These are phyloP conservation scores for Brachionus angularis DNA, from an alignment of 1,140 invertebrate species.

Conservation along the genomic window DNA sequence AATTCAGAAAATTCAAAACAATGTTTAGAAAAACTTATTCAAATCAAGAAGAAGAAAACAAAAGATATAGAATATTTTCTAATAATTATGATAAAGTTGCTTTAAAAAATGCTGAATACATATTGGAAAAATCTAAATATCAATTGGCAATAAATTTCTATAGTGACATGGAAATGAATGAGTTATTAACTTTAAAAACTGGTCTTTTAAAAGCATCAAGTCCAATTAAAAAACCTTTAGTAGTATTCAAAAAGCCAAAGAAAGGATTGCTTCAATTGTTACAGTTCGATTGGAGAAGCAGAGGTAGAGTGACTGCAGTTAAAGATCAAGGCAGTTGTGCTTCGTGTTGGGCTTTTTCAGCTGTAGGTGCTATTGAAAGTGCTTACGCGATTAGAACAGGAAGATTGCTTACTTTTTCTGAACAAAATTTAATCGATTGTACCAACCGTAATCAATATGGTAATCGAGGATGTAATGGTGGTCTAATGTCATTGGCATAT, in stretches of 20 bases:
- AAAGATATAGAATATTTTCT: not conserved
- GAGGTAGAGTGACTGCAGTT: conserved; percentile 70
- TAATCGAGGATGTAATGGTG: conserved; percentile 28
- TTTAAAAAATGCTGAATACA: not conserved
- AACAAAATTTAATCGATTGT: conserved; percentile 43
- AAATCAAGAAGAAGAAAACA: conserved; percentile 4
- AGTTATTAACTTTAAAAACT: no score
- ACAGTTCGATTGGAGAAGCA: conserved; percentile 75
- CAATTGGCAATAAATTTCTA: conserved; percentile 17
- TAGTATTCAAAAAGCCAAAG: not conserved
- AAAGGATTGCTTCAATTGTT: not conserved
- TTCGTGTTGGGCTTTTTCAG: conserved; percentile 54
- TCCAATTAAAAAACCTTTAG: not conserved
- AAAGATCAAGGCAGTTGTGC: conserved; percentile 60
- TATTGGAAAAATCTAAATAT: not conserved
- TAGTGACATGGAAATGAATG: no score
- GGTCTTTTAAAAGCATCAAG: no score
- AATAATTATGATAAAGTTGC: not conserved
- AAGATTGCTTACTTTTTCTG: not conserved
- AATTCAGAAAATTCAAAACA: conserved; percentile 12
- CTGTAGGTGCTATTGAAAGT: conserved; percentile 44
- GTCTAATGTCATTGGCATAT: conserved; percentile 49
- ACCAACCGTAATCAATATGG: not conserved
- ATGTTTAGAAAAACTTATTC: not conserved
- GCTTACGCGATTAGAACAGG: not conserved